Percentiles rank a stretch among this genome's conserved stretches.
phyloP scores from a whole-genome alignment of 2,888 invertebrate species.

The Drosophila vallismaia region DNA sequence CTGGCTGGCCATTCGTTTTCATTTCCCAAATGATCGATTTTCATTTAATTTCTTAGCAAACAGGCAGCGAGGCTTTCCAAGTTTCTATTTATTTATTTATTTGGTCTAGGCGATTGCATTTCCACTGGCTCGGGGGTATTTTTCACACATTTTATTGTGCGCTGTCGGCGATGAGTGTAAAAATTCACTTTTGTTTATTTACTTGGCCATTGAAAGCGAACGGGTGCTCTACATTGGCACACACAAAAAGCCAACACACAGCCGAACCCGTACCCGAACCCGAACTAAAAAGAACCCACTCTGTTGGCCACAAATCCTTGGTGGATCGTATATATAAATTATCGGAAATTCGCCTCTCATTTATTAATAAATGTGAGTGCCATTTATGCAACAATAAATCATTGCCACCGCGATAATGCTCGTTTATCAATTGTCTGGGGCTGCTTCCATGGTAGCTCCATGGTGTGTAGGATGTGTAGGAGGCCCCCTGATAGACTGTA shows the following conservation, averaged over 20 bases:
- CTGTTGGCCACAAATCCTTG: constrained; percentile 56
- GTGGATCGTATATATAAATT: constrained; percentile 61
- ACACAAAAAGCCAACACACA: constrained; percentile 16
- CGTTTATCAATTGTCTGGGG: constrained; percentile 60
- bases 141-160: constrained; percentile 74
- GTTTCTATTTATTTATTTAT: constrained; percentile 52
- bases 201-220: constrained; percentile 69
- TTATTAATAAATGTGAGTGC: constrained; percentile 56
- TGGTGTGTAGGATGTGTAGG: neutral
- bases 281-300: neutral
- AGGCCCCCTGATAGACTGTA: constrained; percentile 10
- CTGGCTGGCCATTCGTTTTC: constrained; percentile 20
- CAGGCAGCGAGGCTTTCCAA: constrained; percentile 24
- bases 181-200: constrained; percentile 73
- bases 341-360: constrained; percentile 50
- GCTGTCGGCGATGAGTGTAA: constrained; percentile 66
- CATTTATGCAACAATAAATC: constrained; percentile 70
- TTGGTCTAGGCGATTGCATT: constrained; percentile 66
- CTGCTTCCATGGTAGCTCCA: constrained; percentile 5
- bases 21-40: constrained; percentile 66
- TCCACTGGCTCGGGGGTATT: constrained; percentile 61
- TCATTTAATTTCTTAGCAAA: constrained; percentile 62
- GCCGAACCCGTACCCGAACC: neutral
- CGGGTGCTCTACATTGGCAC: constrained; percentile 64
- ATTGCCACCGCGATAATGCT: constrained; percentile 61